Base-by-base conservation (phyloP, 2,888 invertebrate genomes). In the Invenusta paracnida region DNA sequence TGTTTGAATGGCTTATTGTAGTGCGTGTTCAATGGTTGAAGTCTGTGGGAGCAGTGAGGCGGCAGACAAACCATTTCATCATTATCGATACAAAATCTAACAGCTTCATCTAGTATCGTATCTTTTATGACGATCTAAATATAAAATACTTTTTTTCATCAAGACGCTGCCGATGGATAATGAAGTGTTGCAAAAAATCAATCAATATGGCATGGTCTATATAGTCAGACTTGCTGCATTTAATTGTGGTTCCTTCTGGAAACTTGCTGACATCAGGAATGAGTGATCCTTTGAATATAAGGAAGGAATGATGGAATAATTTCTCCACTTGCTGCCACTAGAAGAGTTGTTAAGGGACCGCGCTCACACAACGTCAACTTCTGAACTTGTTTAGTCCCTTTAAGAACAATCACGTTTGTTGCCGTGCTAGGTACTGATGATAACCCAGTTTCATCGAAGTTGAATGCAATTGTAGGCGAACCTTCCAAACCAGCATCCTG, bases 1-100 rank as follows among this genome's bases (percentile, higher is more conserved):
- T 23, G 27, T 23, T 82, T 82, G 2, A 82, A 30, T 5, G 23
- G 2, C 29, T 82, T 82, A 28, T 82, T 82, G 2, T 30, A 82
- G 27, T 82, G 82, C 5, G 79, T 82, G 82, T 82, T 29, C 2
- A 82, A 27, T 5, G 82, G 82, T 82, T 82, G 82, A 27, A 82
- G 30, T 13, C 82, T 11, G 29, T 82, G 82, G 2, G 30, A 29
- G 2, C 5, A 5, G 23, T 82, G 82, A 5, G 82, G 82, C 25
- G 82, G 82, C 29, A 82, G 31, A 29, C 82, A 82, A 5, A 82
- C 29, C 29, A 82, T 5, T 28, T 82, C 29, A n/a, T 29, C 29
- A 28, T 82, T 82, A 2, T 27, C 29, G 2, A 30, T 27, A 29
- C 5, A 13, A 82, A 30, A 82, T 5, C 29, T 29, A n/a, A 82